These are phyloP conservation scores for Varecia variegata DNA, from an alignment of 2,797 vertebrate genomes.

Conservation along the genomic window DNA sequence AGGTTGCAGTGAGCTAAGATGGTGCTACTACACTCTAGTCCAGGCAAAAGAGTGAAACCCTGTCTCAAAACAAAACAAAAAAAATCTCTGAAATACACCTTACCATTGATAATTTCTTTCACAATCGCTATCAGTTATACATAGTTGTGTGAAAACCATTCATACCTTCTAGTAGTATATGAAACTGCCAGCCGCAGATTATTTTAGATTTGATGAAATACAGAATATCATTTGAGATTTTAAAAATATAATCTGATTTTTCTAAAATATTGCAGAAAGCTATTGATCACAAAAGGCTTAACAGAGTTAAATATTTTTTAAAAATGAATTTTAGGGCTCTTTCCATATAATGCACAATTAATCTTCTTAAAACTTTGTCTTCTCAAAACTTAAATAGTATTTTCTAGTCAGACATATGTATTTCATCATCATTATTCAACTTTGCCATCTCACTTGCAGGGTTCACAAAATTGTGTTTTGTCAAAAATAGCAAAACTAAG, in stretches of 20 bases:
- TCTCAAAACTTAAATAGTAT: neutral
- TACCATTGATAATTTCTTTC: neutral
- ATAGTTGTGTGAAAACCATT: conserved; percentile 1
- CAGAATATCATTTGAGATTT: conserved; percentile 5
- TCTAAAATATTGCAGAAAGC: neutral
- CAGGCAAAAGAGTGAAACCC: too few relatives aligned
- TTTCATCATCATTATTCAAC: neutral
- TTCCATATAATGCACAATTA: neutral
- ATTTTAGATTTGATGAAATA: conserved; percentile 26
- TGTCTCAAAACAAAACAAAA: too few relatives aligned
- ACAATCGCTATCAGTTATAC: neutral
- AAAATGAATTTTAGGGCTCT: conserved; percentile 7
- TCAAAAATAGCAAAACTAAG: conserved; percentile 28
- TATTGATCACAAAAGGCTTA: neutral
- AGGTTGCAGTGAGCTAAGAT: too few relatives aligned
- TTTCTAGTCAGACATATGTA: neutral
- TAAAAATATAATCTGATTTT: conserved; percentile 4
- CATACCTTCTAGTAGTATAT: neutral
- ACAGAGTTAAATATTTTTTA: neutral
- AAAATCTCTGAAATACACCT: neutral
- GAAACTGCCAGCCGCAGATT: neutral
- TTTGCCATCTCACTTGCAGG: neutral
- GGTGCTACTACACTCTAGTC: too few relatives aligned
- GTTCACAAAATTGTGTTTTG: conserved; percentile 20
- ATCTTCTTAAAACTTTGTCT: neutral